Conservation (phyloP, 1,140 invertebrate species). For the Lethocerus indicus region DNA sequence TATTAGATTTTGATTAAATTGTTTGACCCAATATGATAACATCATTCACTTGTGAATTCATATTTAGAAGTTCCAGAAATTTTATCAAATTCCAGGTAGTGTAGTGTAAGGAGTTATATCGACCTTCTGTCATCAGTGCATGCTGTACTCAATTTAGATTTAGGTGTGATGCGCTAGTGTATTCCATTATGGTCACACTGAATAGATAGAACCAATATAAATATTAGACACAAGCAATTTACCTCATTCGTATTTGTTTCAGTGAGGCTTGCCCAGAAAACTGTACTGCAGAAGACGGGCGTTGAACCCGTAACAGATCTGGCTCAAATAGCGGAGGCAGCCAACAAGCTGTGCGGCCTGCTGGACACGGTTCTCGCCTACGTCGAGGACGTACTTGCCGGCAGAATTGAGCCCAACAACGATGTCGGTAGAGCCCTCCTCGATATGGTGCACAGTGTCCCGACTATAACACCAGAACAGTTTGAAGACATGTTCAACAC, state of each 20-base stretch:
- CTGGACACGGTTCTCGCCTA: slow-evolving; percentile 69
- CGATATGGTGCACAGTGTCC: slow-evolving; percentile 77
- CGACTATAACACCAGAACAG: slow-evolving; percentile 73
- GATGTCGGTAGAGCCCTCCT: slow-evolving; percentile 70
- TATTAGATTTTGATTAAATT: too few species aligned
- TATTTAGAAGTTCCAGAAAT: too few species aligned
- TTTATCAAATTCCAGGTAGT: too few species aligned
- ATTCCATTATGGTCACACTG: too few species aligned
- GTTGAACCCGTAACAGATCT: slow-evolving; percentile 74
- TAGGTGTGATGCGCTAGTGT: too few species aligned
- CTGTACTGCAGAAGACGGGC: slow-evolving; percentile 30
- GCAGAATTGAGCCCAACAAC: slow-evolving; percentile 49
- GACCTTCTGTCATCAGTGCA: too few species aligned
- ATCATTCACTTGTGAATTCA: too few species aligned
- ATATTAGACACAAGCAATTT: too few species aligned
- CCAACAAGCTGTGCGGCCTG: slow-evolving; percentile 51
- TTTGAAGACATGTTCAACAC: slow-evolving; percentile 92
- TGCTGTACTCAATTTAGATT: too few species aligned
- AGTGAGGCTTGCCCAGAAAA: slow-evolving; percentile 59
- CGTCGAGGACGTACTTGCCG: slow-evolving; percentile 71
- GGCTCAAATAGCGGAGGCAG: slow-evolving; percentile 68
- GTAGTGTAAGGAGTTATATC: too few species aligned
- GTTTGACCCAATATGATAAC: too few species aligned
- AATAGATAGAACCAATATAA: too few species aligned
- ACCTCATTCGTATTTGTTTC: slow-evolving; percentile 12